Percentiles rank a stretch among this genome's conserved stretches.
These are phyloP conservation scores for Oncorhynchus masou DNA, from an alignment of 2,113 vertebrate genomes.

Conservation along the genomic window DNA sequence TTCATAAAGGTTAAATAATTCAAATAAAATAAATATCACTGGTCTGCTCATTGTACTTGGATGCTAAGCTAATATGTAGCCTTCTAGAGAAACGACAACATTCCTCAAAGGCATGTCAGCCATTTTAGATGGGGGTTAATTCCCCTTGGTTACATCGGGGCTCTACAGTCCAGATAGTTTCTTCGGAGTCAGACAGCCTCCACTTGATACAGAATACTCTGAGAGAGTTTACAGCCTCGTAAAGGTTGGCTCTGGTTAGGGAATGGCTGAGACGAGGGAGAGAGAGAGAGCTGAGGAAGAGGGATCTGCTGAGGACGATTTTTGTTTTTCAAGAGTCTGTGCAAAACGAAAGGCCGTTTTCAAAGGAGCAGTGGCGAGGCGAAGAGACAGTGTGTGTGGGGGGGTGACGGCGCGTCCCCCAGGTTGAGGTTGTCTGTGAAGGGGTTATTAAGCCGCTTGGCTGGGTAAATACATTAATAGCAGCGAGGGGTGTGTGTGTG, in stretches of 20 bases:
- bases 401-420: constrained; percentile 2
- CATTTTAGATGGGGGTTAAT: neutral
- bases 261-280: constrained; percentile 13
- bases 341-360: constrained; percentile 14
- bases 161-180: constrained; percentile 20
- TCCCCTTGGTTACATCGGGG: constrained; percentile 1
- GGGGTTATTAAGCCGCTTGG: constrained; percentile 64
- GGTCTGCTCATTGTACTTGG: no score
- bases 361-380: constrained; percentile 39
- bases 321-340: neutral
- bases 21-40: no score
- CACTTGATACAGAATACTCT: constrained; percentile 2
- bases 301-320: constrained; percentile 37
- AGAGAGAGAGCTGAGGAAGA: constrained; percentile 18
- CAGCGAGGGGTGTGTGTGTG: constrained; percentile 14
- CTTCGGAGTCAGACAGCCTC: constrained; percentile 36
- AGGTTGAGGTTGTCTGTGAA: constrained; percentile 47
- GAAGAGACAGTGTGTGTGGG: constrained; percentile 20
- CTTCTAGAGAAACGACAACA: neutral
- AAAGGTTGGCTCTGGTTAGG: constrained; percentile 26
- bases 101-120: neutral
- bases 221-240: constrained; percentile 43
- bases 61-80: neutral
- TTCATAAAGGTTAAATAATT: no score
- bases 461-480: constrained; percentile 58